Evolutionary conservation across 2,113 vertebrate genomes (phyloP).

Genomic region (Burhinus oedicnemus): DNA sequence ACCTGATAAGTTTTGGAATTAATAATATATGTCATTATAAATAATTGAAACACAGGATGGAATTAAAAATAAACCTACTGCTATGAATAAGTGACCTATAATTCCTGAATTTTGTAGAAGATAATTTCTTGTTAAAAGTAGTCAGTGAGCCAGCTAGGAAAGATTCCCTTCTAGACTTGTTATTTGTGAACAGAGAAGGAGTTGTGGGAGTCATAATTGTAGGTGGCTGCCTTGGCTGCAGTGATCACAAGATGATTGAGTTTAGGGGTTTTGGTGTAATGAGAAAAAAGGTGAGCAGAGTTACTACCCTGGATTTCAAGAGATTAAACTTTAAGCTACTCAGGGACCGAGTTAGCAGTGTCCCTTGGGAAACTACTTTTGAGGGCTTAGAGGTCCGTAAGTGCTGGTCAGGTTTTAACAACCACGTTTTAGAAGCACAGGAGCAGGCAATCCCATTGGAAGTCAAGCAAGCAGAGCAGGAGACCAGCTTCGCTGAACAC

Average conservation of each 20-base stretch:
- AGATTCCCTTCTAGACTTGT: background rate
- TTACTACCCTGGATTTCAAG: background rate
- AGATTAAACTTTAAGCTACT: fast-evolving
- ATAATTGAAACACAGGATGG: background rate
- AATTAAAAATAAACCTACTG: conserved; percentile 13
- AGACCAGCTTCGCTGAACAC: too few species aligned
- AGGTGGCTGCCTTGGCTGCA: background rate
- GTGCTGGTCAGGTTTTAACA: too few species aligned
- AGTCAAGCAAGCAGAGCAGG: too few species aligned
- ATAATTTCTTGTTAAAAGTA: background rate
- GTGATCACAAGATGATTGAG: fast-evolving
- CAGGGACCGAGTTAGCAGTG: background rate
- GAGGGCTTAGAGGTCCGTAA: too few species aligned
- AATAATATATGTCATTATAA: background rate
- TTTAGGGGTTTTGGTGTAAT: background rate
- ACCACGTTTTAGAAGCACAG: too few species aligned
- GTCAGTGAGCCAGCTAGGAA: background rate
- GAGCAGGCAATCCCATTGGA: too few species aligned
- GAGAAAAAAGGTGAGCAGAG: background rate
- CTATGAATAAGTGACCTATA: background rate
- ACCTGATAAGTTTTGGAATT: conserved; percentile 2
- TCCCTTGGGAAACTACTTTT: background rate
- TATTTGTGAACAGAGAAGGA: background rate
- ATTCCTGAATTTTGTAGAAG: background rate
- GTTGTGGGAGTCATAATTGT: background rate